Evolutionary conservation across 2,797 vertebrate species (phyloP).

Genomic region (Rhynchotus rufescens): DNA sequence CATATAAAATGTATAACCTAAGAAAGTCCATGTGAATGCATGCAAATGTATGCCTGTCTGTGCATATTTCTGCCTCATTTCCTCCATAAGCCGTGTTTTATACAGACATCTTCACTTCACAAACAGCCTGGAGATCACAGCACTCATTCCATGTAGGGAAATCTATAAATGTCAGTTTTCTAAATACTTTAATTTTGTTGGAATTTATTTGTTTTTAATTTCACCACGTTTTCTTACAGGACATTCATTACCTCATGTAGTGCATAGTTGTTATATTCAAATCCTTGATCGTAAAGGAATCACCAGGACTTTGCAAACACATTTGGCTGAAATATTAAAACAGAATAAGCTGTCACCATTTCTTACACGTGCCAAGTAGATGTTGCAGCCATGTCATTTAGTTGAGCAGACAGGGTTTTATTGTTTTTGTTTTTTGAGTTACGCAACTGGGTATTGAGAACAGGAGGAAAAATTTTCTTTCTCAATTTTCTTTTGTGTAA

Average conservation of each 20-base stretch:
- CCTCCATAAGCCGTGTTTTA: background rate
- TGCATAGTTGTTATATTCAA: background rate
- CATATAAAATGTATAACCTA: background rate
- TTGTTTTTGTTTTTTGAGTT: background rate
- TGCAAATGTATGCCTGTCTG: background rate
- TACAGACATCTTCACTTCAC: background rate
- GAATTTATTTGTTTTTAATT: background rate
- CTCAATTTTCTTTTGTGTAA: background rate
- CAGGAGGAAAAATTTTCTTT: background rate
- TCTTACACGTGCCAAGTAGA: background rate
- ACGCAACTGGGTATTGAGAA: background rate
- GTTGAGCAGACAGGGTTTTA: background rate
- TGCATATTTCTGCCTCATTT: background rate
- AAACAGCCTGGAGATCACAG: fast-evolving
- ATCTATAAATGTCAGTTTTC: fast-evolving
- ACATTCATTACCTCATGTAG: background rate
- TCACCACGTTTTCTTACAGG: background rate
- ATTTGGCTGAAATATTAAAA: background rate
- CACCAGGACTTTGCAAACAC: fast-evolving
- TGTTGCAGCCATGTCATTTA: background rate
- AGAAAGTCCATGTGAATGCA: background rate
- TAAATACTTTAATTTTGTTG: background rate
- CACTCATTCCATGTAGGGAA: background rate
- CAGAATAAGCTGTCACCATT: background rate
- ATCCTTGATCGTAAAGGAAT: background rate